phyloP scores from a whole-genome alignment of 2,797 vertebrate genomes.

The Atherinosoma microstoma region DNA sequence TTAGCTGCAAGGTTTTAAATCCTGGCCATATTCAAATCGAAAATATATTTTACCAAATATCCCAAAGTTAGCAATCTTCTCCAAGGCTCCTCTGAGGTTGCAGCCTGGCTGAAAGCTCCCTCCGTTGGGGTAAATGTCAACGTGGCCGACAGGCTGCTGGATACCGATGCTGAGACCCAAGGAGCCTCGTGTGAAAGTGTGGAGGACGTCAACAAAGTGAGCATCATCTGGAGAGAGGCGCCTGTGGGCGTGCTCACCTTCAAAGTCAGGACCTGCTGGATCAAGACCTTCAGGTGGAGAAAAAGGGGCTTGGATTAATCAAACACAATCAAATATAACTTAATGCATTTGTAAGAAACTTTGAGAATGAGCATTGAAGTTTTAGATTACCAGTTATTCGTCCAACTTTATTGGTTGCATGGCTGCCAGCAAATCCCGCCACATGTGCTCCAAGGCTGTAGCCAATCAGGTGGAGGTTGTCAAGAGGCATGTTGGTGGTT shows the following conservation, averaged over 20 bases:
- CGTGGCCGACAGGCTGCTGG: slow-evolving; percentile 84
- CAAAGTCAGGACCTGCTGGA: slow-evolving; percentile 84
- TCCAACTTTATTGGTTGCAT: slow-evolving; percentile 81
- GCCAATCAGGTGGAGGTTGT: slow-evolving; percentile 85
- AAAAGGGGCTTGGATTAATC: background rate
- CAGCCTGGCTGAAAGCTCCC: slow-evolving; percentile 85
- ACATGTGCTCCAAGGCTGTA: slow-evolving; percentile 88
- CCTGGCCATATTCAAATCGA: background rate
- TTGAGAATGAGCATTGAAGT: background rate
- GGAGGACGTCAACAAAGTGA: slow-evolving; percentile 84
- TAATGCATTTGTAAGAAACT: rapidly evolving
- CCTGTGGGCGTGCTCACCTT: slow-evolving; percentile 79
- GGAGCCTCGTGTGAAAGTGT: slow-evolving; percentile 82
- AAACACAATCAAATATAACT: background rate
- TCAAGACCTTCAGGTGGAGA: slow-evolving; percentile 78
- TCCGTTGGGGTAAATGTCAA: slow-evolving; percentile 86
- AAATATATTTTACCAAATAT: slow-evolving; percentile 76
- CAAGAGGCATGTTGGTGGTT: slow-evolving; percentile 77
- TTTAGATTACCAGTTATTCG: slow-evolving; percentile 84
- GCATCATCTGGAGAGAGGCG: slow-evolving; percentile 85
- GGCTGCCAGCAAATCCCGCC: slow-evolving; percentile 86
- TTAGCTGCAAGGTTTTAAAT: background rate
- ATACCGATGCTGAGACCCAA: slow-evolving; percentile 86
- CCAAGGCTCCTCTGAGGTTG: slow-evolving; percentile 80
- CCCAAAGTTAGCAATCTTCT: slow-evolving; percentile 81